Evolutionary conservation across 23 tunicate species (phyloP), one percentile per base, ranked within the genome.

Genomic region (Clavelina lepadiformis): DNA sequence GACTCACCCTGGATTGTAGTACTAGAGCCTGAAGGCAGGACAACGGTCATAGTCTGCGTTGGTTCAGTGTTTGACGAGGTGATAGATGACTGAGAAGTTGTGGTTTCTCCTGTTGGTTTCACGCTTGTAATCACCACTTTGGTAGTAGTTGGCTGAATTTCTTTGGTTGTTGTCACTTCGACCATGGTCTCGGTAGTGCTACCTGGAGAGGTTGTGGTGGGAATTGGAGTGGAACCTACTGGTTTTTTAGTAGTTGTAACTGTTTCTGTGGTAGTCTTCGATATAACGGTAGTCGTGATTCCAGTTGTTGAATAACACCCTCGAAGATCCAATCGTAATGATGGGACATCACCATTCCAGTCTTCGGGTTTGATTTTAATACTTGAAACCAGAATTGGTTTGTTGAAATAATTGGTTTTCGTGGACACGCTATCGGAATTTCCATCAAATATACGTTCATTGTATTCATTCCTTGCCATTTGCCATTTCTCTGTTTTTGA

Each of bases 41-140:
- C 31, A n/a, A n/a, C n/a, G 41, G 80, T 55, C 78, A 70, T 27
- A 77, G 85, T 25, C 78, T 46, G 26, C 95, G 47, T 25, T 77
- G 64, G 33, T 79, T 71, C 21, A 78, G 26, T 34, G 38, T 28
- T 27, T 56, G 38, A n/a, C n/a, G n/a, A n/a, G n/a, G n/a, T n/a
- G n/a, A n/a, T n/a, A n/a, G 49, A 19, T 2, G 35, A 49, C 4
- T 35, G 32, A 15, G 52, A 38, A 19, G 71, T 57, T 22, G 85
- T 68, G 23, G 51, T 21, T 36, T 84, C 73, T 2, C 82, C 73
- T 11, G 47, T 38, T 3, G 82, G 72, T 2, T 21, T 35, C 1
- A 49, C 30, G 29, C 56, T 76, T 28, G 73, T 54, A 20, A 78
- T 27, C 41, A 41, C 36, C 0, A 76, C 65, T 3, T 52, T 47